Percentiles rank a stretch among this genome's conserved stretches.
Conservation (phyloP, 2,113 vertebrate species). For the Picathartes gymnocephalus region DNA sequence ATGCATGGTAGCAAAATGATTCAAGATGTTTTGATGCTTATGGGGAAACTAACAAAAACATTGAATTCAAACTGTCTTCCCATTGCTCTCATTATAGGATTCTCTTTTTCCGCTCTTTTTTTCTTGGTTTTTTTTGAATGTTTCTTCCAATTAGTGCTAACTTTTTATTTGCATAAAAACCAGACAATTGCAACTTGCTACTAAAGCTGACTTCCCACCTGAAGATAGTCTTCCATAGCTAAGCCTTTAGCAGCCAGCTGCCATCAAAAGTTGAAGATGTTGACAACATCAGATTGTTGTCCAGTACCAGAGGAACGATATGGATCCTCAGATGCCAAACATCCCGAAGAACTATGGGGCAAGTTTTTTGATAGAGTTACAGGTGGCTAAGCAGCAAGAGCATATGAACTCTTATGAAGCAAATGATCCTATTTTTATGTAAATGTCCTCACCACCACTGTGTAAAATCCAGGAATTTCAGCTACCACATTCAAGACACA, state of each 20-base stretch:
- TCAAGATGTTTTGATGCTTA: neutral
- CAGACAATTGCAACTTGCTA: neutral
- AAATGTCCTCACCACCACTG: neutral
- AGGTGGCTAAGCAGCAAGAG: neutral
- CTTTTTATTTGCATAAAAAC: neutral
- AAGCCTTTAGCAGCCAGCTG: neutral
- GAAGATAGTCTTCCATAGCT: neutral
- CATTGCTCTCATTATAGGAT: neutral
- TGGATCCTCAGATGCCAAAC: neutral
- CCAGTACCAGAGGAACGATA: neutral
- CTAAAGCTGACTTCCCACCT: neutral
- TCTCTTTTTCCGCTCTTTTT: neutral
- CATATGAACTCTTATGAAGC: neutral
- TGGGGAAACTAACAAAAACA: neutral
- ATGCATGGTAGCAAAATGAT: slow-evolving; percentile 7
- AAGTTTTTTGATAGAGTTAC: neutral
- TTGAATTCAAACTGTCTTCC: neutral
- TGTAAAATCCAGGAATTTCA: neutral
- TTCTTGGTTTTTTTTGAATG: neutral
- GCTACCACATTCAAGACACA: neutral
- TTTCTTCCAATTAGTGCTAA: neutral
- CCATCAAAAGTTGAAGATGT: neutral
- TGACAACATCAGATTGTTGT: neutral
- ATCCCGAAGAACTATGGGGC: neutral
- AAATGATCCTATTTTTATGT: neutral